Base-by-base conservation (phyloP, 2,797 vertebrate genomes). In the Argentina silus region DNA sequence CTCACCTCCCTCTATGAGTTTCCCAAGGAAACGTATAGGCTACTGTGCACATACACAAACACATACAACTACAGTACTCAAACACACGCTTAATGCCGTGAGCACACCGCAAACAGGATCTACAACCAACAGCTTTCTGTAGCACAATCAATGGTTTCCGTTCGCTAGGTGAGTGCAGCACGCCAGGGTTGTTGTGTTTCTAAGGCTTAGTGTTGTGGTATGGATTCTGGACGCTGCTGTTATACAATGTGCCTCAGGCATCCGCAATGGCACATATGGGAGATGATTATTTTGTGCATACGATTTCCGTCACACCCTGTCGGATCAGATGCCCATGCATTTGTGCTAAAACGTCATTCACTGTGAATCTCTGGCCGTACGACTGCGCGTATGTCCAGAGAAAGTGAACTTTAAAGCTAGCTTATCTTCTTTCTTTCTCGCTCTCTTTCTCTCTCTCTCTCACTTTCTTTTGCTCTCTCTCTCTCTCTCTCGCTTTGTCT, bases 101-200 rank as follows among this genome's bases (percentile, higher is more conserved):
- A 77, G 72, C 77, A 78, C 66, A 70, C 36, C n/a, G n/a, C 8
- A 27, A 19, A 62, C n/a, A 63, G 64, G 17, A 76, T 81, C 61
- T 69, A 64, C 70, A 64, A 70, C 72, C 70, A 67, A 74, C 59
- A 80, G 69, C 78, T 76, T 73, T 76, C 77, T 78, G 63, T 60
- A 12, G 4, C 80, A 80, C 83, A 88, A 83, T 85, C 79, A 81
- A 64, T 74, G 47, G 47, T 67, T 81, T 75, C 77, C 67, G 57
- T 79, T 82, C 36, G 67, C 76, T 69, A 76, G 80, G 84, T 85
- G 73, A 83, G 85, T 84, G 85, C 83, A 90, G 82, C 83, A 85
- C 74, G 79, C 87, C 87, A 83, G 73, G 84, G 81, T 53, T 48
- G 36, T 67, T 67, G 63, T 72, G 78, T 70, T 83, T 44, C 75